Conservation (phyloP, 2,888 invertebrate genomes). For the Diaphora mendica region DNA sequence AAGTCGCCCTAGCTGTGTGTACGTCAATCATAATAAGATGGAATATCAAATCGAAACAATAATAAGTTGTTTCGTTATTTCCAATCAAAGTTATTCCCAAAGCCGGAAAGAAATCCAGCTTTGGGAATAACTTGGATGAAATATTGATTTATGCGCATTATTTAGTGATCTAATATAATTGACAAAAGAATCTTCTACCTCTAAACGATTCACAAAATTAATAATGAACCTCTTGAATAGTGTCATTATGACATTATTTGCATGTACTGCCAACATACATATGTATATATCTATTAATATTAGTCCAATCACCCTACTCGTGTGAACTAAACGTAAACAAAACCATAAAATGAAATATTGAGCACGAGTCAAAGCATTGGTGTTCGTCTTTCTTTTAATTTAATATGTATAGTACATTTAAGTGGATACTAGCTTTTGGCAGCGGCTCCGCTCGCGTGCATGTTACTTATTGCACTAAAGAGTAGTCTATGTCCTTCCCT, state of each 20-base stretch:
- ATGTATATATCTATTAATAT: conserved; percentile 11
- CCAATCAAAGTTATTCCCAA: neutral
- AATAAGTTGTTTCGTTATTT: neutral
- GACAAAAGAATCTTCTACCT: neutral
- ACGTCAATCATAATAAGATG: no score
- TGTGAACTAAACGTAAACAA: conserved; percentile 19
- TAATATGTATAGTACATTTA: neutral
- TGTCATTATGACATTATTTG: neutral
- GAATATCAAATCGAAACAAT: neutral
- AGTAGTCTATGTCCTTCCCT: no score
- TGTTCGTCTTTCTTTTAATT: conserved; percentile 10
- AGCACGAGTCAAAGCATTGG: conserved; percentile 11
- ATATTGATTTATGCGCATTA: no score
- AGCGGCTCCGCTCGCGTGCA: no score
- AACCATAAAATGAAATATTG: conserved; percentile 20
- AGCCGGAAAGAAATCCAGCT: neutral
- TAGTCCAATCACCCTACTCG: conserved; percentile 20
- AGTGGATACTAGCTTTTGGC: no score
- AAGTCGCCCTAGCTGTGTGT: no score
- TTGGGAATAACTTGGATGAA: neutral
- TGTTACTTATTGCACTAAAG: no score
- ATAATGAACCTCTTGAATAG: neutral
- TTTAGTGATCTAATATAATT: no score
- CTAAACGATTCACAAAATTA: no score
- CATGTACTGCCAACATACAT: conserved; percentile 2